Evolutionary conservation across 23 tunicate species (phyloP).

Genomic region (Ciona savignyi): DNA sequence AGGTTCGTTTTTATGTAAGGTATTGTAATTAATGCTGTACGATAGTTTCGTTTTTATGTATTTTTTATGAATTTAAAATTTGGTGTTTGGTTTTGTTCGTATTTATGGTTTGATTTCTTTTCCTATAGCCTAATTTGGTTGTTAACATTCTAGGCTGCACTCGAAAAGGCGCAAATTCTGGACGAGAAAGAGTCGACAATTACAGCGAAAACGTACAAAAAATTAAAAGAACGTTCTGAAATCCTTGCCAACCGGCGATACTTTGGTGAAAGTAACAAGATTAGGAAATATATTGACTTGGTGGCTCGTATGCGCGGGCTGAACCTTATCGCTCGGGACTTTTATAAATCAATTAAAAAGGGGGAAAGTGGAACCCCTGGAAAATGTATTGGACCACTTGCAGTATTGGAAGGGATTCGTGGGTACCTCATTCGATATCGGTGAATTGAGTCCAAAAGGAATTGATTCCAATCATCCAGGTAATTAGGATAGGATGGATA

Average conservation of each 20-base stretch:
- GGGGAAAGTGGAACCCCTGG: slow-evolving; percentile 78
- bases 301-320: slow-evolving; percentile 73
- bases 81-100: too few relatives aligned
- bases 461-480: slow-evolving; percentile 79
- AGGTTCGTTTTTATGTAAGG: too few relatives aligned
- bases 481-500: slow-evolving; percentile 1
- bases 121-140: too few relatives aligned
- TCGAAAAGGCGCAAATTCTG: slow-evolving; percentile 83
- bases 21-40: too few relatives aligned
- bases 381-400: slow-evolving; percentile 43
- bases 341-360: slow-evolving; percentile 82
- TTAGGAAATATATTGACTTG: slow-evolving; percentile 78
- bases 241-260: slow-evolving; percentile 64
- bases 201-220: slow-evolving; percentile 75
- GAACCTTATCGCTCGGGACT: slow-evolving; percentile 84
- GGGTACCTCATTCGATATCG: slow-evolving; percentile 55
- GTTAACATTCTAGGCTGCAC: slow-evolving; percentile 48
- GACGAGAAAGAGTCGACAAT: slow-evolving; percentile 71
- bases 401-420: slow-evolving; percentile 91
- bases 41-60: too few relatives aligned
- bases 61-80: not conserved
- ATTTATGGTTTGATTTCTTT: too few relatives aligned
- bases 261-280: slow-evolving; percentile 76
- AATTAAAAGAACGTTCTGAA: slow-evolving; percentile 75
- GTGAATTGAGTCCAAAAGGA: slow-evolving; percentile 72